Percentiles rank a stretch among this genome's conserved stretches.
These are phyloP conservation scores for Chiloscyllium punctatum DNA, from an alignment of 2,797 vertebrate genomes.

Conservation along the genomic window DNA sequence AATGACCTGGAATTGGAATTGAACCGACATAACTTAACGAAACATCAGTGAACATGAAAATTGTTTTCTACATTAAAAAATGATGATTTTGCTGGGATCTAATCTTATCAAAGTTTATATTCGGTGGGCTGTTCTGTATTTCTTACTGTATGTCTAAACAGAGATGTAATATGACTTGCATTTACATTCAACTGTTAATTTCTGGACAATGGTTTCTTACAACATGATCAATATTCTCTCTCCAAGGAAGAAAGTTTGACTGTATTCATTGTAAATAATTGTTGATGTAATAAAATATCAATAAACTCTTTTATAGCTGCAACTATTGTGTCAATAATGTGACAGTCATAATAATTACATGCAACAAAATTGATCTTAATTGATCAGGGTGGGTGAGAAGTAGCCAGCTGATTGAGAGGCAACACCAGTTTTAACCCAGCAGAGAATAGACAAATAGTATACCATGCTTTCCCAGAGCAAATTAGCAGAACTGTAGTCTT, in stretches of 20 bases:
- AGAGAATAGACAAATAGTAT: not conserved
- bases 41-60: slow-evolving; percentile 9
- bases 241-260: slow-evolving; percentile 34
- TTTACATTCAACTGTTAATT: slow-evolving; percentile 33
- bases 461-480: not conserved
- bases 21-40: not conserved
- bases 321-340: slow-evolving; percentile 21
- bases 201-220: slow-evolving; percentile 34
- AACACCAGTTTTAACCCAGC: not conserved
- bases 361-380: not conserved
- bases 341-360: not conserved
- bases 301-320: slow-evolving; percentile 38
- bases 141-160: slow-evolving; percentile 34
- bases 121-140: slow-evolving; percentile 25
- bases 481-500: not conserved
- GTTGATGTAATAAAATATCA: slow-evolving; percentile 38
- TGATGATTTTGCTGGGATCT: slow-evolving; percentile 23
- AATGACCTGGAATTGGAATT: slow-evolving; percentile 22
- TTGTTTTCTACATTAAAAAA: slow-evolving; percentile 25
- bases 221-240: slow-evolving; percentile 33
- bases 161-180: not conserved
- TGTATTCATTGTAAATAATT: slow-evolving; percentile 39
- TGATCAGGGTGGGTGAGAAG: not conserved
- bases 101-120: slow-evolving; percentile 37
- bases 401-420: not conserved